phyloP scores from a whole-genome alignment of 2,797 vertebrate species.

The Malurus splendens region DNA sequence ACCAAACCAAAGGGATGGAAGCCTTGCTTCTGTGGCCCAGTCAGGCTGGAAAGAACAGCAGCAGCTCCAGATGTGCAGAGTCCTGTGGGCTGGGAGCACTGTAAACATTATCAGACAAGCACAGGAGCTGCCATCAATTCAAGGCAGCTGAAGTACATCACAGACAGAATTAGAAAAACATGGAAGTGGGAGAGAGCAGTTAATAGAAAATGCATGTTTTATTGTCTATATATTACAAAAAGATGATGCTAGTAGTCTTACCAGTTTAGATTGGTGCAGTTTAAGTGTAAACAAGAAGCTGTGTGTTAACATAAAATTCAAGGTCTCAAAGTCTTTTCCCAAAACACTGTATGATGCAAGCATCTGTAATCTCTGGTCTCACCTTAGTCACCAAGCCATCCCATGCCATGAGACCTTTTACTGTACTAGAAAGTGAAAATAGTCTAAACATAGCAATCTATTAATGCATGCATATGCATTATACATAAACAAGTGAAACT shows the following conservation, averaged over 20 bases:
- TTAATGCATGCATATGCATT: not conserved
- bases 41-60: not conserved
- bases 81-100: not conserved
- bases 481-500: not conserved
- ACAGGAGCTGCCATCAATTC: not conserved
- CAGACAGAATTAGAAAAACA: not conserved
- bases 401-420: not conserved
- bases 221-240: not conserved
- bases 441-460: not conserved
- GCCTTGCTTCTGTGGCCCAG: not conserved
- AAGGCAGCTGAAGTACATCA: not conserved
- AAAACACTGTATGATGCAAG: not conserved
- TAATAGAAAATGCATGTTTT: not conserved
- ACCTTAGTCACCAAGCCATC: not conserved
- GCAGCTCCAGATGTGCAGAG: not conserved
- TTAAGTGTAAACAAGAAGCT: not conserved
- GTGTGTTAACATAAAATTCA: not conserved
- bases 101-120: not conserved
- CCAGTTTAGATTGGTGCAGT: not conserved
- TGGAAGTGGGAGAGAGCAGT: not conserved
- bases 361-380: not conserved
- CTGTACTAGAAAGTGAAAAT: not conserved
- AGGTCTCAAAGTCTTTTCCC: not conserved
- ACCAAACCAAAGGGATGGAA: not conserved
- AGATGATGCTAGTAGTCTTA: not conserved